Evolutionary conservation across 2,113 vertebrate species (phyloP).

Genomic region (Semicossyphus pulcher): DNA sequence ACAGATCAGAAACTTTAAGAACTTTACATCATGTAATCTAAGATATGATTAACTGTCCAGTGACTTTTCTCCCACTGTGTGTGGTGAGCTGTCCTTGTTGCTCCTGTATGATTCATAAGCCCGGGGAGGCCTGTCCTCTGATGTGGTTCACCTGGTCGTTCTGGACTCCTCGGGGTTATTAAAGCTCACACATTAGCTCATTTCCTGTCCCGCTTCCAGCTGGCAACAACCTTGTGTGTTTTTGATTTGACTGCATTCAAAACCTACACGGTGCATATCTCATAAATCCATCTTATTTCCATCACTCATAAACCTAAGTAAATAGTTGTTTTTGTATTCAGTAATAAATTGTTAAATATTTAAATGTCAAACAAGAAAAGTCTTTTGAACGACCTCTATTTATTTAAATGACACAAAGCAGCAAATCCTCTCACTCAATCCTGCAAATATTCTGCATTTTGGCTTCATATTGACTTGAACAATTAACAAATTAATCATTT

Average conservation of each 20-base stretch:
- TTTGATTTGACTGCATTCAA: conserved; percentile 1
- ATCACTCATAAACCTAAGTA: too few relatives aligned
- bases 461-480: background rate
- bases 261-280: background rate
- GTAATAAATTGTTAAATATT: too few relatives aligned
- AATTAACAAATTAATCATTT: background rate
- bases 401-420: background rate
- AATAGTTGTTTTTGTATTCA: background rate
- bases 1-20: background rate
- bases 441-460: background rate
- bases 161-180: background rate
- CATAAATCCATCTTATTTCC: background rate
- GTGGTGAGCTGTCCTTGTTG: background rate
- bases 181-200: conserved; percentile 3
- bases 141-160: conserved; percentile 20
- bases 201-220: conserved; percentile 12
- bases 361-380: too few relatives aligned
- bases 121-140: background rate
- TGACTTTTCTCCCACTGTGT: background rate
- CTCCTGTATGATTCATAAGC: background rate
- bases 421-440: background rate
- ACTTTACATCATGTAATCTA: background rate
- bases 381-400: background rate
- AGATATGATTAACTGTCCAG: background rate
- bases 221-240: background rate